Evolutionary conservation across 1,140 invertebrate species (phyloP).

Genomic region (Chrysoperla carnea): DNA sequence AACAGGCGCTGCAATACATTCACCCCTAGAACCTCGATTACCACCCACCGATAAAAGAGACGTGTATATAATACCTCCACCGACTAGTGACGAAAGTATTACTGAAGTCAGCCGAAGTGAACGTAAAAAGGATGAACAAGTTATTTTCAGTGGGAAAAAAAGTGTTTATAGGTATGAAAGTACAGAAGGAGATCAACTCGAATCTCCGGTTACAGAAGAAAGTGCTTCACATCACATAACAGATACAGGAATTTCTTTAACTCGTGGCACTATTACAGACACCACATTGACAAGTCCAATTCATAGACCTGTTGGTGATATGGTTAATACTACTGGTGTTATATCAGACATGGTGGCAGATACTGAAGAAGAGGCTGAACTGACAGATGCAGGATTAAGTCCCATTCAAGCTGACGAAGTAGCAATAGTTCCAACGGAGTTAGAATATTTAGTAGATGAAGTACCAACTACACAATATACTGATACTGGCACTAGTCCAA

Average conservation of each 20-base stretch:
- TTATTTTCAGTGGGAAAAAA: conserved; percentile 29
- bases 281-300: conserved; percentile 24
- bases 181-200: conserved; percentile 13
- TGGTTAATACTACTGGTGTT: conserved; percentile 21
- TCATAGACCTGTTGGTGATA: conserved; percentile 15
- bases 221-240: conserved; percentile 29
- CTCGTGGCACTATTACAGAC: conserved; percentile 25
- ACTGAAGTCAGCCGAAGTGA: conserved; percentile 12
- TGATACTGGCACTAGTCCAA: conserved; percentile 27
- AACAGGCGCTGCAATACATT: conserved; percentile 7
- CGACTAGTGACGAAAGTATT: conserved; percentile 8
- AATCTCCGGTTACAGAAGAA: conserved; percentile 26
- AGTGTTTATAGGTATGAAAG: conserved; percentile 26
- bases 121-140: conserved; percentile 26
- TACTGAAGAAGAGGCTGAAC: conserved; percentile 28
- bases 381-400: conserved; percentile 32
- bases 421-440: conserved; percentile 9
- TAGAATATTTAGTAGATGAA: conserved; percentile 19
- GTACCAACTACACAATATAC: conserved; percentile 16
- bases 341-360: conserved; percentile 28
- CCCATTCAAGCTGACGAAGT: conserved; percentile 30
- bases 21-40: conserved; percentile 2
- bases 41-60: conserved; percentile 5
- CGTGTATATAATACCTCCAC: conserved; percentile 20
- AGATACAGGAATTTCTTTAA: conserved; percentile 31